These are phyloP conservation scores for Cremastinae sp. DNA, from an alignment of 2,888 invertebrate genomes.

Conservation along the genomic window DNA sequence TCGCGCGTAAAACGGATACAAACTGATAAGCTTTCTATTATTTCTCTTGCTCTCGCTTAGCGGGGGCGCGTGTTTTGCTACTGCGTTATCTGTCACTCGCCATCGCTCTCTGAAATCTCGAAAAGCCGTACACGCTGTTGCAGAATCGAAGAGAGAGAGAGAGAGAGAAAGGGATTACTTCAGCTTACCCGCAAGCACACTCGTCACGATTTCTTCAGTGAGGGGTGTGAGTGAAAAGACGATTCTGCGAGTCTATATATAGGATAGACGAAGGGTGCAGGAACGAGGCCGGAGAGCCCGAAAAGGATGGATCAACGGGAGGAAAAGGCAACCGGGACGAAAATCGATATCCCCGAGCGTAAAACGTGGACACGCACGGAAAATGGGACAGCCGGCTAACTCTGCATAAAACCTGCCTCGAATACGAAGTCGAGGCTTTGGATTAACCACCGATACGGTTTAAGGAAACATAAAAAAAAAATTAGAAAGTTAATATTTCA, in stretches of 20 bases:
- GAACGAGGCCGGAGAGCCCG: conserved; percentile 42
- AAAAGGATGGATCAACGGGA: conserved; percentile 27
- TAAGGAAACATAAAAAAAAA: conserved; percentile 21
- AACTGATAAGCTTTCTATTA: conserved; percentile 17
- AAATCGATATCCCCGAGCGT: conserved; percentile 58
- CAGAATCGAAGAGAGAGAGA: conserved; percentile 11
- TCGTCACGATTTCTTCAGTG: not conserved
- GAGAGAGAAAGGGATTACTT: conserved; percentile 53
- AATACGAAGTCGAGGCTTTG: conserved; percentile 60
- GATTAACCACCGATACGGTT: conserved; percentile 61
- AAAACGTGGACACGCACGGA: conserved; percentile 56
- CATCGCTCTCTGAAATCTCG: conserved; percentile 50
- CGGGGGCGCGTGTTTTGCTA: conserved; percentile 19
- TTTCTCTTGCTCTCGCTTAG: not conserved
- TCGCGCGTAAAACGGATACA: not conserved
- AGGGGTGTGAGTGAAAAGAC: conserved; percentile 20
- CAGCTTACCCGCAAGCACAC: conserved; percentile 52
- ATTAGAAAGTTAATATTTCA: not conserved
- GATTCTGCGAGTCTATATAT: conserved; percentile 10
- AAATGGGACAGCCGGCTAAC: conserved; percentile 39
- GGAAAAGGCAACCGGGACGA: conserved; percentile 47
- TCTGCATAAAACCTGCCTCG: conserved; percentile 53
- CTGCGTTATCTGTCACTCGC: conserved; percentile 36
- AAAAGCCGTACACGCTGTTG: conserved; percentile 34
- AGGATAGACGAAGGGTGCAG: conserved; percentile 18